Conservation (phyloP, 1,140 invertebrate genomes). For the Temnothorax longispinosus region DNA sequence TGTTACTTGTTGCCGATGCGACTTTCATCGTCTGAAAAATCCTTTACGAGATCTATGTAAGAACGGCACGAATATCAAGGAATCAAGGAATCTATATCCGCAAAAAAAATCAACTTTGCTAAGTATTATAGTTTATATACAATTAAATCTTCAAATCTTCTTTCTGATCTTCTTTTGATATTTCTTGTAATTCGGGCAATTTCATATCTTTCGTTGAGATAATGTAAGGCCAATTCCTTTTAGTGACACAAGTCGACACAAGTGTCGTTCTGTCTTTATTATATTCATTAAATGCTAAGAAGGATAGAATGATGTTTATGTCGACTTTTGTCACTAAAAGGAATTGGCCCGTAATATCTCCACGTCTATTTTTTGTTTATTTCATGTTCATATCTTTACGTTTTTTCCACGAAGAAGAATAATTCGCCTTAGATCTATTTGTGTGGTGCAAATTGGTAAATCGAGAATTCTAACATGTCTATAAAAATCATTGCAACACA, state of each 20-base stretch:
- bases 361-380: background rate
- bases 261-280: too few relatives aligned
- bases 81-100: background rate
- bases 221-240: too few relatives aligned
- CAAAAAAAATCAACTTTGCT: background rate
- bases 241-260: too few relatives aligned
- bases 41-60: background rate
- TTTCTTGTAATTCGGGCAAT: background rate
- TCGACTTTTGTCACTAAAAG: too few relatives aligned
- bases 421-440: background rate
- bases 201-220: background rate
- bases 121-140: background rate
- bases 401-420: background rate
- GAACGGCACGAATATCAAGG: background rate
- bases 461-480: background rate
- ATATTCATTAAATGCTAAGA: too few relatives aligned
- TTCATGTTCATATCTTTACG: background rate
- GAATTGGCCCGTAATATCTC: too few relatives aligned
- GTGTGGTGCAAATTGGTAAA: background rate
- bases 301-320: too few relatives aligned
- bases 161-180: background rate
- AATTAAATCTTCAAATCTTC: background rate
- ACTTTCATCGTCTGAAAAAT: conserved; percentile 25
- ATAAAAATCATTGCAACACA: background rate
- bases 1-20: conserved; percentile 3